These are phyloP conservation scores for Cathartes aura DNA, from an alignment of 2,113 vertebrate genomes.

Conservation along the genomic window DNA sequence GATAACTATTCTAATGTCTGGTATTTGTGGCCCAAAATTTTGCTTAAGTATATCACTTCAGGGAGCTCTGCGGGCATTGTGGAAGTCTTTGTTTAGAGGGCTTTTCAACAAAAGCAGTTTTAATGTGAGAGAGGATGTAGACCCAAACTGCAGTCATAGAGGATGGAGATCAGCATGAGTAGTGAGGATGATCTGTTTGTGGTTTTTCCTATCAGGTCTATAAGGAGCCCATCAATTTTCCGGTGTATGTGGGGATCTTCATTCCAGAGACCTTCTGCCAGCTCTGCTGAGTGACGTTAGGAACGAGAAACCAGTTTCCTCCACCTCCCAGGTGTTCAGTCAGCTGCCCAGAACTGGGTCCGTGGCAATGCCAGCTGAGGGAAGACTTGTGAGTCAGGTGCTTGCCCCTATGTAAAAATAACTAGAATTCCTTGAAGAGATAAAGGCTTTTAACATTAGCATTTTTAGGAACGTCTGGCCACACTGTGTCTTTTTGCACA, in stretches of 20 bases:
- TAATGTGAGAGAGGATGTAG: neutral
- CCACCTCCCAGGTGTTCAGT: neutral
- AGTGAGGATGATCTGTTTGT: neutral
- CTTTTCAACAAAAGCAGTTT: neutral
- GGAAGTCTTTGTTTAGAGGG: neutral
- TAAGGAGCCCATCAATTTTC: neutral
- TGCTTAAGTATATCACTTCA: neutral
- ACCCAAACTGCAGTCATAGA: neutral
- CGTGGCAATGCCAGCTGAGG: neutral
- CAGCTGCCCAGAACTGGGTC: neutral
- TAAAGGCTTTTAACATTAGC: neutral
- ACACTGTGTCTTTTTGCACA: neutral
- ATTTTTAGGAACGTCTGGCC: neutral
- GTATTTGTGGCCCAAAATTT: neutral
- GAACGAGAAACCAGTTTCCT: neutral
- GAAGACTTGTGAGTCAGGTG: neutral
- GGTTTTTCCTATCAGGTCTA: neutral
- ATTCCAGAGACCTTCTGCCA: neutral
- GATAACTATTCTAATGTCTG: neutral
- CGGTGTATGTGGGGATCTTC: neutral
- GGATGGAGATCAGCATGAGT: neutral
- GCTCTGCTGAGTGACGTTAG: neutral
- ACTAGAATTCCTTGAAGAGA: conserved; percentile 15
- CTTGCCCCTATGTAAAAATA: neutral
- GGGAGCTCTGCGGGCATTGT: neutral